Percentiles rank a stretch among this genome's conserved stretches.
phyloP scores from a whole-genome alignment of 2,888 invertebrate genomes.

The Pandemis heparana region DNA sequence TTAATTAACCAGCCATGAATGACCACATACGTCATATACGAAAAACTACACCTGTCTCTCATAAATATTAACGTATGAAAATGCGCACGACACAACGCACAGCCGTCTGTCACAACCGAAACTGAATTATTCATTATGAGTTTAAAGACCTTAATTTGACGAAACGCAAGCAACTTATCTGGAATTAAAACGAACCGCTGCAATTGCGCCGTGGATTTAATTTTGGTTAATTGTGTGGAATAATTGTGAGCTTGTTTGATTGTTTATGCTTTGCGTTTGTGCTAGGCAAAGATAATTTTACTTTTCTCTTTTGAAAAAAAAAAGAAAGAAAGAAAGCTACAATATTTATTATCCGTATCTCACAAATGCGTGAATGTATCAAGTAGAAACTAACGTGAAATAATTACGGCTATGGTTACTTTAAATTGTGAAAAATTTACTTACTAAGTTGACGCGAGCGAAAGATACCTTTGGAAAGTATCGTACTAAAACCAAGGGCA shows the following conservation, averaged over 20 bases:
- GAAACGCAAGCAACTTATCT: slow-evolving; percentile 32
- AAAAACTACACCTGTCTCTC: slow-evolving; percentile 38
- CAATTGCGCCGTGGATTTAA: slow-evolving; percentile 22
- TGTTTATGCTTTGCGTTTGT: neutral
- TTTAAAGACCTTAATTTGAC: slow-evolving; percentile 39
- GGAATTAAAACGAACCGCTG: slow-evolving; percentile 32
- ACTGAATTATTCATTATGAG: slow-evolving; percentile 37
- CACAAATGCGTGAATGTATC: too few species aligned
- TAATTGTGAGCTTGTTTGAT: neutral
- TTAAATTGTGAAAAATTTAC: too few species aligned
- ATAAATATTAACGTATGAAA: slow-evolving; percentile 41
- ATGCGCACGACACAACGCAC: slow-evolving; percentile 15
- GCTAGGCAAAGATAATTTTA: neutral
- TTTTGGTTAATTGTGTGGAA: slow-evolving; percentile 17
- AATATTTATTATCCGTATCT: too few species aligned
- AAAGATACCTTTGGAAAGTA: too few species aligned
- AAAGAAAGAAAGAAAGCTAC: too few species aligned
- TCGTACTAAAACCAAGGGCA: too few species aligned
- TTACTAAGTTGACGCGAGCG: too few species aligned
- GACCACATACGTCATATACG: neutral
- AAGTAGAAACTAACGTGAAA: too few species aligned
- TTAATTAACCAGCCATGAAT: neutral
- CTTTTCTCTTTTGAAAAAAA: neutral
- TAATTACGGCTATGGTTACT: too few species aligned
- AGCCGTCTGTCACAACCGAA: slow-evolving; percentile 23